These are phyloP conservation scores for Heliconius ismenius DNA, from an alignment of 2,888 invertebrate genomes.

Conservation along the genomic window DNA sequence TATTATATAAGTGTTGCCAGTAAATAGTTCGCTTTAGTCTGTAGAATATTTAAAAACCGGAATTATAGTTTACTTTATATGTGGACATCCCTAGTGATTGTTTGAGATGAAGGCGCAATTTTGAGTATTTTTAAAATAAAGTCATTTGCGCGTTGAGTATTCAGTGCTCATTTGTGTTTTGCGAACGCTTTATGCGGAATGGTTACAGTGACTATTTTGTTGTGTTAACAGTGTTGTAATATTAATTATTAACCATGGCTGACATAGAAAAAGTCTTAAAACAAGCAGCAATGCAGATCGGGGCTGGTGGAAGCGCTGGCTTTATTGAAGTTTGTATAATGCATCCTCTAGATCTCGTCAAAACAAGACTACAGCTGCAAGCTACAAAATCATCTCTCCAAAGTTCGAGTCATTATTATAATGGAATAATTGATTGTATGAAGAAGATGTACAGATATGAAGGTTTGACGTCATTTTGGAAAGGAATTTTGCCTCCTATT, in stretches of 20 bases:
- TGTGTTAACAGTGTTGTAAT: slow-evolving; percentile 35
- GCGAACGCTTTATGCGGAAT: slow-evolving; percentile 36
- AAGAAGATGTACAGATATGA: slow-evolving; percentile 93
- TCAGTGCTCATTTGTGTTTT: slow-evolving; percentile 26
- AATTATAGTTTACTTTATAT: background rate
- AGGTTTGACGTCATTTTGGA: slow-evolving; percentile 93
- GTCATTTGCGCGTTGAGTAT: slow-evolving; percentile 28
- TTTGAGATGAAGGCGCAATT: slow-evolving; percentile 45
- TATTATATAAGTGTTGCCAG: slow-evolving; percentile 24
- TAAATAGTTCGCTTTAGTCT: background rate
- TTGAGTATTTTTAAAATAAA: slow-evolving; percentile 47
- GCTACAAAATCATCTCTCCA: slow-evolving; percentile 53
- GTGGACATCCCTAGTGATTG: slow-evolving; percentile 29
- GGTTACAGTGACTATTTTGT: slow-evolving; percentile 35
- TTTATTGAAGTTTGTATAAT: slow-evolving; percentile 97
- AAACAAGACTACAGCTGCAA: slow-evolving; percentile 86
- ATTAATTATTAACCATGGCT: slow-evolving; percentile 56
- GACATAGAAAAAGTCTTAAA: slow-evolving; percentile 78
- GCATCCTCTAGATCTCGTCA: slow-evolving; percentile 97
- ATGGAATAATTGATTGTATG: slow-evolving; percentile 93
- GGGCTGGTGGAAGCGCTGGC: slow-evolving; percentile 94
- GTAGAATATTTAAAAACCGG: slow-evolving; percentile 27
- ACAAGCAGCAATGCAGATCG: slow-evolving; percentile 90
- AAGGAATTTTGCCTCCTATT: slow-evolving; percentile 96
- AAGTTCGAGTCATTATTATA: slow-evolving; percentile 83